phyloP scores from a whole-genome alignment of 1,140 invertebrate genomes.

The Centruroides vittatus region DNA sequence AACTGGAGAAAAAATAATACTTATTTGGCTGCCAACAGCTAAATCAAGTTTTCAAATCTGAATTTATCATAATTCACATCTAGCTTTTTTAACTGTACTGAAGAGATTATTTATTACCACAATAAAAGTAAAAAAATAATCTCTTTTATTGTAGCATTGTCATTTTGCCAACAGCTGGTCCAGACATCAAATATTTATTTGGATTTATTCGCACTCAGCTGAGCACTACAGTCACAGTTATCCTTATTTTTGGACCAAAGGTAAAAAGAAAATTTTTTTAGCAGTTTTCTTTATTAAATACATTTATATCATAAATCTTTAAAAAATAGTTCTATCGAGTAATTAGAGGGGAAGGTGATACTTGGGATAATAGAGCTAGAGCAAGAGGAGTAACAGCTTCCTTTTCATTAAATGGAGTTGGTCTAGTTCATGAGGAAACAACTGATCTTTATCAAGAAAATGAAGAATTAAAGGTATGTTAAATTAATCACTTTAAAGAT shows the following conservation, averaged over 20 bases:
- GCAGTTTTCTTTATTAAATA: conserved; percentile 27
- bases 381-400: conserved; percentile 63
- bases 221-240: conserved; percentile 67
- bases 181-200: conserved; percentile 72
- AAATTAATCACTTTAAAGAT: not conserved
- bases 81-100: no score
- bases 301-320: not conserved
- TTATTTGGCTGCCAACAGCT: no score
- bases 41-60: no score
- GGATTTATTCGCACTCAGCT: conserved; percentile 72
- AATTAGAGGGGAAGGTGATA: conserved; percentile 42
- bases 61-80: no score
- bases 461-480: conserved; percentile 52
- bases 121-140: no score
- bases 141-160: conserved; percentile 45
- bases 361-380: conserved; percentile 63
- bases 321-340: conserved; percentile 1
- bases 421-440: conserved; percentile 52
- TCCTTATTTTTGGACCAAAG: conserved; percentile 70
- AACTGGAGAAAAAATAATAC: no score
- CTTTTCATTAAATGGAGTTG: conserved; percentile 67
- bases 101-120: no score
- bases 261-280: not conserved
- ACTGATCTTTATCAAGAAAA: conserved; percentile 74
- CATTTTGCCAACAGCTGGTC: conserved; percentile 65